Base-by-base conservation (phyloP, 2,888 invertebrate genomes). In the Thysanoteuthis rhombus region DNA sequence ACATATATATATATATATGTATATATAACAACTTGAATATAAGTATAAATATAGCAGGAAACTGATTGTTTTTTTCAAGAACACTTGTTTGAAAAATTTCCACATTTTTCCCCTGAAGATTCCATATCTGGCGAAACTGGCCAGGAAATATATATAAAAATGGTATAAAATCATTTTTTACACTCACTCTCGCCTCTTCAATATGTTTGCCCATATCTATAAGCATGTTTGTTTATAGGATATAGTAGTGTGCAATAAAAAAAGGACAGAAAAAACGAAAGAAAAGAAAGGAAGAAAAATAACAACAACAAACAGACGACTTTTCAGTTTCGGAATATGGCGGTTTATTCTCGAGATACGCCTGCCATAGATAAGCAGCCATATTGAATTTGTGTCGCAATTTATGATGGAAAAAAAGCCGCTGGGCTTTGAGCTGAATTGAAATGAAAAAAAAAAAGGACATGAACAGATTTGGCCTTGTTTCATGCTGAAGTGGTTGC, bases 351-450 rank as follows among this genome's bases (percentile, higher is more conserved):
- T 75, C n/a, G n/a, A n/a, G 19, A 75, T 36, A 19, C 19, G 12
- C n/a, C n/a, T 1, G n/a, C 75, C 19, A 36, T 75, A 75, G n/a
- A 75, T 75, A 36, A n/a, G 75, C n/a, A 19, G 75, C 75, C n/a
- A 75, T 75, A 75, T 75, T 75, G n/a, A 75, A n/a, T 75, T 75
- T 75, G 75, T 75, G 75, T 75, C 75, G n/a, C 75, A 75, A 75
- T 75, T 75, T 75, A 4, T 36, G 75, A 75, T 75, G n/a, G 75
- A 75, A 10, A 75, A n/a, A 75, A 75, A 75, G 75, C 75, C 75
- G n/a, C 36, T 75, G 75, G 75, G 75, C n/a, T 75, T 75, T n/a
- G n/a, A 12, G 75, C 16, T 75, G 75, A 4, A 75, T 19, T 75
- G 75, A 75, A 19, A 75, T 75, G 75, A 75, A 16, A 75, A n/a